Percentiles rank a stretch among this genome's conserved stretches.
phyloP scores from a whole-genome alignment of 2,888 invertebrate genomes.

The Fragum fragum region DNA sequence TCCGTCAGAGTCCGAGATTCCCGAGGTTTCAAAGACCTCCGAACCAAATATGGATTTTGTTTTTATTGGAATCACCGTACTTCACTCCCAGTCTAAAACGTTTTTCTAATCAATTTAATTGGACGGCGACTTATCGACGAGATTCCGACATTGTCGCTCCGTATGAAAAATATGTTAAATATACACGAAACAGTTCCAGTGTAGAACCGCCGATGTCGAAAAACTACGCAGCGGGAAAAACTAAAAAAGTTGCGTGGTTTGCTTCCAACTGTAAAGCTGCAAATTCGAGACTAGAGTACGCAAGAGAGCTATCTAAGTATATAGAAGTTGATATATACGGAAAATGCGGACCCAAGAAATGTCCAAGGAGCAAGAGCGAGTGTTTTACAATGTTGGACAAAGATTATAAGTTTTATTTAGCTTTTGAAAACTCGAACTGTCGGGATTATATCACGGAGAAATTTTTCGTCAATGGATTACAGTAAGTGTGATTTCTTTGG shows the following conservation, averaged over 20 bases:
- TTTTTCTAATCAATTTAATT: conserved; percentile 94
- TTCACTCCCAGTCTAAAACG: conserved; percentile 90
- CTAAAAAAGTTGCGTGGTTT: conserved; percentile 98
- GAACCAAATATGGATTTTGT: conserved; percentile 57
- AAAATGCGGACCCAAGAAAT: conserved; percentile 80
- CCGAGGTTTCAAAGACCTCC: conserved; percentile 37
- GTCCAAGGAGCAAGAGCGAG: conserved; percentile 88
- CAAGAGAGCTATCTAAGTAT: conserved; percentile 93
- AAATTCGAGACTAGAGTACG: conserved; percentile 96
- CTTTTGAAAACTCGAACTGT: conserved; percentile 99
- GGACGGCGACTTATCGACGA: conserved; percentile 97
- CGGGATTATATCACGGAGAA: conserved; percentile 98
- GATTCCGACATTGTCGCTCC: conserved; percentile 98
- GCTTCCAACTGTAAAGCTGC: conserved; percentile 98
- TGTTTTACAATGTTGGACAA: conserved; percentile 96
- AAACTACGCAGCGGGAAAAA: conserved; percentile 92
- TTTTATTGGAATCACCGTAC: conserved; percentile 53
- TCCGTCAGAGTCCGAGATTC: conserved; percentile 37
- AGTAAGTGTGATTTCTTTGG: conserved; percentile 89
- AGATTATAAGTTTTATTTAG: conserved; percentile 98
- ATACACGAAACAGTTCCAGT: conserved; percentile 88
- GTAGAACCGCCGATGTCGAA: conserved; percentile 28
- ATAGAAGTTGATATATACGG: conserved; percentile 89
- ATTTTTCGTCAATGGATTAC: conserved; percentile 97
- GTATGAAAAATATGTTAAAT: conserved; percentile 97